Conservation (phyloP, 2,888 invertebrate genomes). For the Lasioglossum zephyrum region DNA sequence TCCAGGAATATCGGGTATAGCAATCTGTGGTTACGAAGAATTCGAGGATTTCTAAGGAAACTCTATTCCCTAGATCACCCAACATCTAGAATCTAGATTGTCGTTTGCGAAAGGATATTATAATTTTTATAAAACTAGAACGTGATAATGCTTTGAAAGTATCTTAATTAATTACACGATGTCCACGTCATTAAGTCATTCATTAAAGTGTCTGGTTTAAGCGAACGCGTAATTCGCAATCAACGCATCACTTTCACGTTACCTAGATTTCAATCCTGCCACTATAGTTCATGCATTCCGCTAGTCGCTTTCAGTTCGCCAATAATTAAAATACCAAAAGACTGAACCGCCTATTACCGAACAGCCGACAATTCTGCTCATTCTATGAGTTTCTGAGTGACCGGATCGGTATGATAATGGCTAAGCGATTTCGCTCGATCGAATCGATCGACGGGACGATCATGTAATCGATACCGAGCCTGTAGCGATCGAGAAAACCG, state of each 20-base stretch:
- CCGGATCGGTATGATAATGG: conserved; percentile 65
- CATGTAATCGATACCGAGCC: conserved; percentile 29
- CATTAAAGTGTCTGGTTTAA: not conserved
- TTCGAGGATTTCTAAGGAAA: not conserved
- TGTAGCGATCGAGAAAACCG: conserved; percentile 33
- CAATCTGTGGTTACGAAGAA: not conserved
- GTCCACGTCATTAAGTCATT: not conserved
- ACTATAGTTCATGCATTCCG: not conserved
- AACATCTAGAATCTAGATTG: not conserved
- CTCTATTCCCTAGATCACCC: not conserved
- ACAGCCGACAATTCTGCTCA: conserved; percentile 35
- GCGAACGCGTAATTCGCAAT: not conserved
- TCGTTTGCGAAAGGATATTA: not conserved
- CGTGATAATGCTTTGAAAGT: not conserved
- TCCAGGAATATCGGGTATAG: not conserved
- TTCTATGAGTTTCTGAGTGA: conserved; percentile 46
- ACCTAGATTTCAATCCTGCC: conserved; percentile 18
- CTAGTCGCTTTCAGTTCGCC: conserved; percentile 6
- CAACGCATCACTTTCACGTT: not conserved
- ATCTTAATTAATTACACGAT: not conserved
- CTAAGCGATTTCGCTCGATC: conserved; percentile 50
- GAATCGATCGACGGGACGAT: conserved; percentile 28
- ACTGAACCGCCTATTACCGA: conserved; percentile 28
- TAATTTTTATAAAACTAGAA: not conserved
- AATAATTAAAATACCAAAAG: conserved; percentile 63